Base-by-base conservation (phyloP, 2,113 vertebrate genomes). In the Sinocyclocheilus grahami region DNA sequence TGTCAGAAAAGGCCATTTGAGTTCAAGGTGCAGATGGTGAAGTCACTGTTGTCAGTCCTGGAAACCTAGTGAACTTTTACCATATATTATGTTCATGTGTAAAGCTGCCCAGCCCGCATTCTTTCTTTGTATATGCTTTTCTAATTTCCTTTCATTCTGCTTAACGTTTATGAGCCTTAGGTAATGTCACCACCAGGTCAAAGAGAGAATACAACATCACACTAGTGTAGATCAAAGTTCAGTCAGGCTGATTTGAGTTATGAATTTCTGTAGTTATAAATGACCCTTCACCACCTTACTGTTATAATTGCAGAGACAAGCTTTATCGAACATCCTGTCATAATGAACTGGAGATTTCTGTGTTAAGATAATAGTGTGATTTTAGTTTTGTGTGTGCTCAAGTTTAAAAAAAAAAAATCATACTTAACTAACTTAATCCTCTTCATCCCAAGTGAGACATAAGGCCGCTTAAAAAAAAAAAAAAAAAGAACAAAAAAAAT, bases 201-300 rank as follows among this genome's bases (percentile, higher is more conserved):
- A 63, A 79, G 69, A 58, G 67, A 72, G n/a, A 84, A 81, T 46
- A 42, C 20, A 69, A 11, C 42, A 42, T 82, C 55, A 46, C 37
- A 62, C 12, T 46, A 37, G 46, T 24, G 20, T 39, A 24, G 71
- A 55, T 77, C 85, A 77, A 85, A 58, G 85, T 89, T 55, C 82
- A 82, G 20, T 33, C 65, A 1, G 13, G 14, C 42, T 30, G 6
- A 46, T 42, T 42, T 42, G 22, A 7, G n/a, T 16, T 20, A 20
- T 62, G 16, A 69, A 22, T 51, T 11, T 71, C 30, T 22, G 10
- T 1, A 10, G 33, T 69, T 69, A 69, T 5, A 37, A 67, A 27
- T 33, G 13, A 18, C 27, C 27, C 0, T 30, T 55, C 14, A 55
- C 24, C 13, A 0, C 1, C 24, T 14, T 7, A 30, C 24, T 30